These are phyloP conservation scores for Tachycineta bicolor DNA, from an alignment of 2,113 vertebrate species.

Conservation along the genomic window DNA sequence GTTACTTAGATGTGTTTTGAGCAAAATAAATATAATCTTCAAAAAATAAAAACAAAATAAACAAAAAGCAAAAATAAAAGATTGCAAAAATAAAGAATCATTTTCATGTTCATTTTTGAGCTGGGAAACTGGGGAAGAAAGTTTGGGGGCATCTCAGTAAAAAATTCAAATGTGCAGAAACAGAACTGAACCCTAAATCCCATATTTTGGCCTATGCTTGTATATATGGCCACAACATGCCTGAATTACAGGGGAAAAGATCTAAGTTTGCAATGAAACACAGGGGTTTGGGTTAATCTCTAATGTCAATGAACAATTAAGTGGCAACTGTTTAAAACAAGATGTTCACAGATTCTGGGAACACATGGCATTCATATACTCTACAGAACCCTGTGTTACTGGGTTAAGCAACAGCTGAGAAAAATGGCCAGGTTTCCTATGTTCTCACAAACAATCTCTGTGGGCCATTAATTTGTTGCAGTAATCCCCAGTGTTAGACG, in stretches of 20 bases:
- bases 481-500: neutral
- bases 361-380: neutral
- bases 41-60: neutral
- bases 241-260: neutral
- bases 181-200: neutral
- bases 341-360: neutral
- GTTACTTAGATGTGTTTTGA: neutral
- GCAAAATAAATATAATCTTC: neutral
- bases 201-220: neutral
- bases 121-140: neutral
- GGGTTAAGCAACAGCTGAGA: slow-evolving; percentile 7
- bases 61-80: neutral
- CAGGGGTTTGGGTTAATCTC: neutral
- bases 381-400: neutral
- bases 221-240: neutral
- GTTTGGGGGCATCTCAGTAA: neutral
- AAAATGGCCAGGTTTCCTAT: neutral
- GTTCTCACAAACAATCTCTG: neutral
- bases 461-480: neutral
- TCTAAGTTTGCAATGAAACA: neutral
- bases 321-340: neutral
- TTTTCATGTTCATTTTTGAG: neutral
- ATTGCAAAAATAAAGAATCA: neutral
- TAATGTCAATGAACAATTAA: neutral
- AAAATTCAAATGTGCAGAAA: neutral